phyloP scores from a whole-genome alignment of 2,888 invertebrate species.

The Andrena marginata region DNA sequence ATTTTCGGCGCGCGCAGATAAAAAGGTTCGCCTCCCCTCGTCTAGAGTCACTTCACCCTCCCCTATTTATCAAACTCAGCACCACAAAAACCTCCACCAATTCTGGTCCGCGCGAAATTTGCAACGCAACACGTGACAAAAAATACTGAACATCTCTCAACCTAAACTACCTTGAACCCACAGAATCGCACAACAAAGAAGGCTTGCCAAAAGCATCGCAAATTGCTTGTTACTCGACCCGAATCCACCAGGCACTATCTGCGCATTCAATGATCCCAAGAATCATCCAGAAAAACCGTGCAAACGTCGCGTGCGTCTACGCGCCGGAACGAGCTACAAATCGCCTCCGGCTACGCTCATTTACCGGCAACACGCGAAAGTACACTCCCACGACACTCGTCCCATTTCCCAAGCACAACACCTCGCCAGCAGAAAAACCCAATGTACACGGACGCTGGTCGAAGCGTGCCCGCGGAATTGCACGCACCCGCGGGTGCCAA shows the following conservation, averaged over 20 bases:
- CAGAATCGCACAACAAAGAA: neutral
- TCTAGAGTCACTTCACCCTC: no score
- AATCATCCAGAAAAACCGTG: neutral
- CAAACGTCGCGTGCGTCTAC: neutral
- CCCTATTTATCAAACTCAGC: no score
- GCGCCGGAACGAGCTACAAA: neutral
- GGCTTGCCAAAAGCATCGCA: neutral
- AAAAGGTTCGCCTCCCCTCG: no score
- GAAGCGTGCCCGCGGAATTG: neutral
- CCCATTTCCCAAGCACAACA: constrained; percentile 1
- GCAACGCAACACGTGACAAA: no score
- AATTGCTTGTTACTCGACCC: neutral
- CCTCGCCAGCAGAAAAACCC: neutral
- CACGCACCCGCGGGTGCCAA: constrained; percentile 30
- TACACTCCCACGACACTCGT: neutral
- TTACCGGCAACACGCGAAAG: neutral
- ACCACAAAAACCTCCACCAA: no score
- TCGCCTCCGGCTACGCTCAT: neutral
- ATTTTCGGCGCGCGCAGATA: no score
- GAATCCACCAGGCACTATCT: neutral
- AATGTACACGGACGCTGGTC: neutral
- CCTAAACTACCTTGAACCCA: no score
- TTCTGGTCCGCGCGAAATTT: no score
- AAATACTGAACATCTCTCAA: no score
- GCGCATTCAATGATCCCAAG: neutral